These are phyloP conservation scores for Grammomys dolichurus DNA, from an alignment of 2,113 vertebrate genomes.

Conservation along the genomic window DNA sequence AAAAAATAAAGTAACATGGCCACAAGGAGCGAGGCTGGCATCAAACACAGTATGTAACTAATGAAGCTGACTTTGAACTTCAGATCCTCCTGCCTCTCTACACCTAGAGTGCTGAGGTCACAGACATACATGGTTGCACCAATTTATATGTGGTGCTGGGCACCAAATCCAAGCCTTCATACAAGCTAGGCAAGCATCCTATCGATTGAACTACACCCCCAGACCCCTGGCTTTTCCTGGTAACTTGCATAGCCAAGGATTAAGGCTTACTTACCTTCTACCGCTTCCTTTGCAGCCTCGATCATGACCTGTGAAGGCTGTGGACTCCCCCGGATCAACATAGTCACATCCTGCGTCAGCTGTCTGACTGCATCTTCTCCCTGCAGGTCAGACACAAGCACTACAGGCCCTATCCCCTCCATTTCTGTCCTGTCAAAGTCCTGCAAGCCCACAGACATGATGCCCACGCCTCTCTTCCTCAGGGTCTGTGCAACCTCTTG, in stretches of 20 bases:
- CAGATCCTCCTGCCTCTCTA: not conserved
- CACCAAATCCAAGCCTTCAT: not conserved
- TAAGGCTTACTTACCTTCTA: slow-evolving; percentile 77
- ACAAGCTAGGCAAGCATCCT: not conserved
- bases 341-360: slow-evolving; percentile 66
- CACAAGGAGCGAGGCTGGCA: not conserved
- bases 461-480: slow-evolving; percentile 84
- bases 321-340: slow-evolving; percentile 70
- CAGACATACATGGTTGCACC: not conserved
- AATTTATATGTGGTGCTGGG: not conserved
- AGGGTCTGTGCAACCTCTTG: slow-evolving; percentile 78
- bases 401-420: slow-evolving; percentile 65
- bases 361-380: not conserved
- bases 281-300: not conserved
- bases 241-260: not conserved
- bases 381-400: slow-evolving; percentile 59
- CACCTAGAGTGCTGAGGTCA: not conserved
- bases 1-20: not conserved
- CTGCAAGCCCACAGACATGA: slow-evolving; percentile 85
- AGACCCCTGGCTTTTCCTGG: not conserved
- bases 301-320: not conserved
- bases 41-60: not conserved
- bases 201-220: not conserved
- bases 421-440: slow-evolving; percentile 76
- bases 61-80: not conserved